A percentile compares a stretch with the other conserved stretches of the same genome.
Evolutionary conservation across 1,140 invertebrate species (phyloP).

Genomic region (Musca domestica): DNA sequence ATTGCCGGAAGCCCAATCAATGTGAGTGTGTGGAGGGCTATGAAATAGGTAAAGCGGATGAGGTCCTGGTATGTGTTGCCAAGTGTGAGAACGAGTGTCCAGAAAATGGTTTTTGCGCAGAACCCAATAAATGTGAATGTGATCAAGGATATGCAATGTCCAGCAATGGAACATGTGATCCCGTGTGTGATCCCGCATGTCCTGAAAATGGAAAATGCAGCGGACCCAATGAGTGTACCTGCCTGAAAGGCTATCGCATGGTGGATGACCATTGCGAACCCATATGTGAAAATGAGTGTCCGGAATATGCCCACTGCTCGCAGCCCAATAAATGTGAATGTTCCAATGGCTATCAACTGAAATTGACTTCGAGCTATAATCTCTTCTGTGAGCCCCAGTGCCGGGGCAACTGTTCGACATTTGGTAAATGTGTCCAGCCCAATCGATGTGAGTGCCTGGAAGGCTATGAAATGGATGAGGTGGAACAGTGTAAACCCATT

Average conservation of each 20-base stretch:
- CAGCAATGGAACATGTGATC: background rate
- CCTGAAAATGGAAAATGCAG: constrained; percentile 10
- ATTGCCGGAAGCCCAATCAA: background rate
- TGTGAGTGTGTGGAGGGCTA: constrained; percentile 17
- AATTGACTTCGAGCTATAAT: constrained; percentile 25
- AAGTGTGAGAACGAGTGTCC: background rate
- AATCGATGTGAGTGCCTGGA: constrained; percentile 54
- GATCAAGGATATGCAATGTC: background rate
- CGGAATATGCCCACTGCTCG: constrained; percentile 43
- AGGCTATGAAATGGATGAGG: constrained; percentile 40
- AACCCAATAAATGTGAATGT: background rate
- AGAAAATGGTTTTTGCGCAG: background rate
- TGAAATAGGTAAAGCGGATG: background rate
- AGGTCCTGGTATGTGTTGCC: background rate
- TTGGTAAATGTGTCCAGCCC: constrained; percentile 58
- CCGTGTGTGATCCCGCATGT: constrained; percentile 7
- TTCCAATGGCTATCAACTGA: constrained; percentile 57
- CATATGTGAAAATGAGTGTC: constrained; percentile 28
- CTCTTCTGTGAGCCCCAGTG: constrained; percentile 50
- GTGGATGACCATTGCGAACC: background rate
- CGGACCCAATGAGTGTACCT: constrained; percentile 22
- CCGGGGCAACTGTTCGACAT: constrained; percentile 54
- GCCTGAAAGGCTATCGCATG: constrained; percentile 17
- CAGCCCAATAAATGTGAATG: constrained; percentile 59
- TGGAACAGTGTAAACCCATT: constrained; percentile 30